A percentile compares a stretch with the other conserved stretches of the same genome.
phyloP scores from a whole-genome alignment of 1,140 invertebrate species.

The Zelostemma sp. region DNA sequence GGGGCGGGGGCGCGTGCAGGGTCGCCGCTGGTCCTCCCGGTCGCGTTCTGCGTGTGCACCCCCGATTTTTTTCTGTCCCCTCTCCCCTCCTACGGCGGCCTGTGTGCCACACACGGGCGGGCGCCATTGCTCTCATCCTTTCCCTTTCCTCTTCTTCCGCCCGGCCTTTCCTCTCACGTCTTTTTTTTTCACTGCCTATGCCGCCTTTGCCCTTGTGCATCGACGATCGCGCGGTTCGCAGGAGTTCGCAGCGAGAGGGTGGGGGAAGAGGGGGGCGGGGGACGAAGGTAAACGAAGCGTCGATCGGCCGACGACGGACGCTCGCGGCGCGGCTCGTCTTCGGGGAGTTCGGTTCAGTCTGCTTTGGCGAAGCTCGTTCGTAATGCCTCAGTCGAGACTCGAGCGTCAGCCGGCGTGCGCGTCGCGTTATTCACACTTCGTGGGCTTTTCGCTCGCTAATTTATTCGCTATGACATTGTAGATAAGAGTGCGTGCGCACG shows the following conservation, averaged over 20 bases:
- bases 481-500: no score
- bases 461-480: constrained; percentile 7
- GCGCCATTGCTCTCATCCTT: not conserved
- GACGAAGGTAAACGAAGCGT: constrained; percentile 49
- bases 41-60: constrained; percentile 26
- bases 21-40: constrained; percentile 27
- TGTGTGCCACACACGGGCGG: not conserved
- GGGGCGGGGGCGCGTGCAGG: constrained; percentile 37
- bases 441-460: not conserved
- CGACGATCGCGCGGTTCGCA: constrained; percentile 35
- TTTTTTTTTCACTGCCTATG: constrained; percentile 34
- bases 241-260: constrained; percentile 7
- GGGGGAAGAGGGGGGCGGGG: constrained; percentile 20
- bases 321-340: no score
- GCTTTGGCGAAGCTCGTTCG: no score
- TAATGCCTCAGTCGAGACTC: constrained; percentile 56
- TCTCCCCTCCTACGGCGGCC: constrained; percentile 3
- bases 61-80: constrained; percentile 2
- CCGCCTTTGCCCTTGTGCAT: constrained; percentile 33
- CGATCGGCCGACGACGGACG: no score
- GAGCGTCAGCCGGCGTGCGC: constrained; percentile 53
- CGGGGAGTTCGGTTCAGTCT: no score
- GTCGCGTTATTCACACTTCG: constrained; percentile 6
- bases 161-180: constrained; percentile 1
- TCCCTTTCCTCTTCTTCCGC: not conserved